A percentile compares a stretch with the other conserved stretches of the same genome.
Conservation (phyloP, 1,140 invertebrate genomes). For the Drosophila nasuta region DNA sequence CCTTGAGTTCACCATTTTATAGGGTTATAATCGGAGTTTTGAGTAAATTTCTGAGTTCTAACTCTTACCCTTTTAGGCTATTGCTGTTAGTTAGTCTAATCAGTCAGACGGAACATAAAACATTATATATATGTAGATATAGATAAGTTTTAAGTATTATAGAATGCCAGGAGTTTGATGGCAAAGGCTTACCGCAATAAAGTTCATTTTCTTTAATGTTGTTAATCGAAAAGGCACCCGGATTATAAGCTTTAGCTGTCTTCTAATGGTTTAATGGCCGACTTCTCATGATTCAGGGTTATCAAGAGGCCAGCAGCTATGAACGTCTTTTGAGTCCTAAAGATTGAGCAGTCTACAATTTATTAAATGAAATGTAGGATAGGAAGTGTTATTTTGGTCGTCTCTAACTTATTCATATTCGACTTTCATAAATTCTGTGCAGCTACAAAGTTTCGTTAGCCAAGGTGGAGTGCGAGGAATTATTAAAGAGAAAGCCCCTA, state of each 20-base stretch:
- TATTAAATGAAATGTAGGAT: constrained; percentile 77
- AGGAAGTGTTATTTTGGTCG: constrained; percentile 47
- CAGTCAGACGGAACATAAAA: no score
- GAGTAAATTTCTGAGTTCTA: no score
- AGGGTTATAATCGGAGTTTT: no score
- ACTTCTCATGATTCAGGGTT: background rate
- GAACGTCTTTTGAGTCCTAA: constrained; percentile 70
- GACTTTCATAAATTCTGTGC: constrained; percentile 76
- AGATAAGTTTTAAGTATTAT: no score
- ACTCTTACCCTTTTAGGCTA: no score
- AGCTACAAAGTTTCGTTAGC: constrained; percentile 75
- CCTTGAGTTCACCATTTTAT: no score
- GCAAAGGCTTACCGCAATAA: no score
- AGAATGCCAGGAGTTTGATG: no score
- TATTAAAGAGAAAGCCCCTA: background rate
- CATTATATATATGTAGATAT: no score
- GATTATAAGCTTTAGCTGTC: constrained; percentile 27
- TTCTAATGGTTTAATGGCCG: background rate
- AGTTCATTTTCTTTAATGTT: no score
- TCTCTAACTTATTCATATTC: background rate
- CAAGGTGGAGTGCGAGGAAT: constrained; percentile 32
- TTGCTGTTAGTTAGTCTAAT: no score
- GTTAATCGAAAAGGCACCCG: no score
- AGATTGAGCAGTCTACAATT: constrained; percentile 81
- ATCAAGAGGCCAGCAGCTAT: constrained; percentile 15